Conservation (phyloP, 2,888 invertebrate species). For the Eupithecia vulgata region DNA sequence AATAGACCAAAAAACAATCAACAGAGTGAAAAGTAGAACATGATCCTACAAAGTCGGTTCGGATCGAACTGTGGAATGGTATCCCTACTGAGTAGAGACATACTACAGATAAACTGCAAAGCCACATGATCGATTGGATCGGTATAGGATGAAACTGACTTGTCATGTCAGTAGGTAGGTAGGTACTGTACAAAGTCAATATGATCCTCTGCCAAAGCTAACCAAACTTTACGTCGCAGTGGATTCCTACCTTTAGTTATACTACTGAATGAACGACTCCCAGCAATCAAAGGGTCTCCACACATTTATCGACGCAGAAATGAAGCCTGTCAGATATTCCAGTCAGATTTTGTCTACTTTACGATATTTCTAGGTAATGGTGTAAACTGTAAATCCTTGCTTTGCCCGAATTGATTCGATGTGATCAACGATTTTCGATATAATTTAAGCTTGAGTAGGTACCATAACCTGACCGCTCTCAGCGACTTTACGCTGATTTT, state of each 20-base stretch:
- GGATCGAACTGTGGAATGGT: not conserved
- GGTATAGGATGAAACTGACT: not conserved
- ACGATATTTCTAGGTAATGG: no score
- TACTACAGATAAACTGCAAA: not conserved
- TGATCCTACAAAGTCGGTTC: not conserved
- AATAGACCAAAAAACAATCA: conserved; percentile 60
- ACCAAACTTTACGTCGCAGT: not conserved
- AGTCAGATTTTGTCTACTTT: no score
- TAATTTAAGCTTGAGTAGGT: not conserved
- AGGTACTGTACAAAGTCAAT: no score
- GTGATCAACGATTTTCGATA: not conserved
- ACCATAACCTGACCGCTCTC: not conserved
- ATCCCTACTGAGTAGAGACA: not conserved
- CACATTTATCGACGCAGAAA: not conserved
- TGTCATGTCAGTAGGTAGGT: no score
- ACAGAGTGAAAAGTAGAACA: conserved; percentile 32
- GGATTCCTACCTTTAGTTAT: not conserved
- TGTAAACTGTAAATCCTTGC: not conserved
- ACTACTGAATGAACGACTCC: not conserved
- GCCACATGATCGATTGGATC: not conserved
- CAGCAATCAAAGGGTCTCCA: not conserved
- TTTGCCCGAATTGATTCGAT: not conserved
- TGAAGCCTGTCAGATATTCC: not conserved
- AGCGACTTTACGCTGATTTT: not conserved
- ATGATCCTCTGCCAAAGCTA: conserved; percentile 1